These are phyloP conservation scores for Nomada ruficornis DNA, from an alignment of 2,888 invertebrate species.

Conservation along the genomic window DNA sequence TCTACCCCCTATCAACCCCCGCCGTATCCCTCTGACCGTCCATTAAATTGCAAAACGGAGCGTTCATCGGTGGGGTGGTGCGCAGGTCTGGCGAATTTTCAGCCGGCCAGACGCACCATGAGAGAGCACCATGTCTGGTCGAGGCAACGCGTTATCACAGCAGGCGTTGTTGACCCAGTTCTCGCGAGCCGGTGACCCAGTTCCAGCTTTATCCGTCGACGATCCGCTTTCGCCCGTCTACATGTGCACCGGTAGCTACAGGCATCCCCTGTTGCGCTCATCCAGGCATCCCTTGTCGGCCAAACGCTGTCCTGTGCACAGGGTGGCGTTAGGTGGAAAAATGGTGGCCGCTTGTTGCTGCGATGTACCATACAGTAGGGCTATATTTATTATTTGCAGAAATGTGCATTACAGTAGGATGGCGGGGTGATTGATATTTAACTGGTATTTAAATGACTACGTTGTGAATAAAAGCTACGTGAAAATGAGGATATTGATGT, in stretches of 20 bases:
- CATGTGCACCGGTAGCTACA: conserved; percentile 20
- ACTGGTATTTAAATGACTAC: too few species aligned
- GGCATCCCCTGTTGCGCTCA: not conserved
- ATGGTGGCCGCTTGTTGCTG: too few species aligned
- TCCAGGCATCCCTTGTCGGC: conserved; percentile 50
- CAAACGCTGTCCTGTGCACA: conserved; percentile 17
- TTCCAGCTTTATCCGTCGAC: conserved; percentile 65
- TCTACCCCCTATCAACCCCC: too few species aligned
- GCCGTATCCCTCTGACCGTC: not conserved
- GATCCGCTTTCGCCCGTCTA: conserved; percentile 56
- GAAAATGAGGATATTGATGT: too few species aligned
- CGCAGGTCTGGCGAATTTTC: conserved; percentile 19
- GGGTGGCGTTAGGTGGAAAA: not conserved
- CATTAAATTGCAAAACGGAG: not conserved
- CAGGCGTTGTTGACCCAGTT: conserved; percentile 74
- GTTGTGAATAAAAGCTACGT: too few species aligned
- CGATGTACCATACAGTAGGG: too few species aligned
- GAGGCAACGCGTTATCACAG: conserved; percentile 39
- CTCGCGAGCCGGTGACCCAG: conserved; percentile 73
- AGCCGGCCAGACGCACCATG: conserved; percentile 21
- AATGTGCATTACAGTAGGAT: too few species aligned
- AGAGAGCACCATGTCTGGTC: conserved; percentile 24
- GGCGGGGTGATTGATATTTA: too few species aligned
- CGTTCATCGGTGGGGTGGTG: not conserved
- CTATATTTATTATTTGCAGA: too few species aligned